A percentile compares a stretch with the other conserved stretches of the same genome.
phyloP scores from a whole-genome alignment of 2,888 invertebrate genomes.

The Ischnura elegans region DNA sequence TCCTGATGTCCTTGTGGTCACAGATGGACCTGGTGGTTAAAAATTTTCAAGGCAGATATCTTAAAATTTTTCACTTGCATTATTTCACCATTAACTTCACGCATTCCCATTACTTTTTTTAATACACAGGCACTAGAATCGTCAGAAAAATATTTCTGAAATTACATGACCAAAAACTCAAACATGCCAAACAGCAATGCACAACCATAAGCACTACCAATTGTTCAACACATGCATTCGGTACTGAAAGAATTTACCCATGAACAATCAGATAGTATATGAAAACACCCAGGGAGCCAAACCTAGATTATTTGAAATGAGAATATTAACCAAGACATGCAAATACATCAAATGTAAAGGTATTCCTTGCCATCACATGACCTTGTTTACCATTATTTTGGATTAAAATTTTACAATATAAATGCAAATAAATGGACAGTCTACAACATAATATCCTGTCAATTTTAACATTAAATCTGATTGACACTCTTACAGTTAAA shows the following conservation, averaged over 20 bases:
- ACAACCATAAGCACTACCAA: conserved; percentile 16
- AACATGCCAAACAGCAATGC: conserved; percentile 53
- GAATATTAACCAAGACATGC: neutral
- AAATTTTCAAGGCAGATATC: conserved; percentile 52
- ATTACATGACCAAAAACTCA: neutral
- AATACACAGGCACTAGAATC: conserved; percentile 10
- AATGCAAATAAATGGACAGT: neutral
- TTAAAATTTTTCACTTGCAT: conserved; percentile 15
- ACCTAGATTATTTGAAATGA: neutral
- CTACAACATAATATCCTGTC: neutral
- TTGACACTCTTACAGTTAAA: too few species aligned
- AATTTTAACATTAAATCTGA: too few species aligned
- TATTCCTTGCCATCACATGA: neutral
- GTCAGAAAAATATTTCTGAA: neutral
- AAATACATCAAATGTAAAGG: neutral
- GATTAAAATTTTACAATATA: neutral
- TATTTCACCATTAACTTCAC: conserved; percentile 23
- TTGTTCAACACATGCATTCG: conserved; percentile 42
- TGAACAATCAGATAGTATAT: too few species aligned
- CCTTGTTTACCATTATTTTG: neutral
- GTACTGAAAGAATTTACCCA: neutral
- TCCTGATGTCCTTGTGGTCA: conserved; percentile 56
- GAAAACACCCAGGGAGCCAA: neutral
- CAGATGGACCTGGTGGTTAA: conserved; percentile 64
- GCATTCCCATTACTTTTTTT: neutral